Percentiles rank a stretch among this genome's conserved stretches.
phyloP scores from a whole-genome alignment of 2,113 vertebrate species.

The Campylomormyrus numenius region DNA sequence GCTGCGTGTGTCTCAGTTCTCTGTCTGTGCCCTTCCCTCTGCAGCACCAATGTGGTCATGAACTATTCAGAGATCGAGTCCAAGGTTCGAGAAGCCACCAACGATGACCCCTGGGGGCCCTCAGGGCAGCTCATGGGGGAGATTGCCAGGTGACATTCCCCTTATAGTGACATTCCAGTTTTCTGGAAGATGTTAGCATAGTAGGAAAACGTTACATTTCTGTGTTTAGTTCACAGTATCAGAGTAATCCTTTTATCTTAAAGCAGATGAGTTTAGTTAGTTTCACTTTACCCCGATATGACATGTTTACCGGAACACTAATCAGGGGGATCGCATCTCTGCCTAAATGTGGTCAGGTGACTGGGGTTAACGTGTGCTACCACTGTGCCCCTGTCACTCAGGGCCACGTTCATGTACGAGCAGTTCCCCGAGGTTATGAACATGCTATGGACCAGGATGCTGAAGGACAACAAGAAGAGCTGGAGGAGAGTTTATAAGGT shows the following conservation, averaged over 20 bases:
- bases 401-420: conserved; percentile 93
- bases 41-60: conserved; percentile 98
- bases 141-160: conserved; percentile 81
- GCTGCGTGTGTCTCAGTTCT: conserved; percentile 8
- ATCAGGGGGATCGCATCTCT: not conserved
- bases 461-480: conserved; percentile 98
- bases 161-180: not conserved
- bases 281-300: not conserved
- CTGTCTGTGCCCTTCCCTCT: not conserved
- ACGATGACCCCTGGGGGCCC: conserved; percentile 97
- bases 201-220: not conserved
- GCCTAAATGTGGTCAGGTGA: not conserved
- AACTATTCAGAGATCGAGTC: conserved; percentile 99
- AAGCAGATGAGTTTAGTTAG: not conserved
- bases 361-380: not conserved
- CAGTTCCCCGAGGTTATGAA: conserved; percentile 98
- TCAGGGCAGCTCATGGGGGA: conserved; percentile 96
- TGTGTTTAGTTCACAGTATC: not conserved
- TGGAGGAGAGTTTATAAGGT: conserved; percentile 99
- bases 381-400: not conserved
- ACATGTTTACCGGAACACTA: not conserved
- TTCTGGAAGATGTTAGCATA: not conserved
- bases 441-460: conserved; percentile 96
- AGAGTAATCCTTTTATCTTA: not conserved
- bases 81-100: conserved; percentile 98